A percentile compares a stretch with the other conserved stretches of the same genome.
Evolutionary conservation across 92 coral and sea anemone species (phyloP).

Genomic region (Isaurus tuberculatus): DNA sequence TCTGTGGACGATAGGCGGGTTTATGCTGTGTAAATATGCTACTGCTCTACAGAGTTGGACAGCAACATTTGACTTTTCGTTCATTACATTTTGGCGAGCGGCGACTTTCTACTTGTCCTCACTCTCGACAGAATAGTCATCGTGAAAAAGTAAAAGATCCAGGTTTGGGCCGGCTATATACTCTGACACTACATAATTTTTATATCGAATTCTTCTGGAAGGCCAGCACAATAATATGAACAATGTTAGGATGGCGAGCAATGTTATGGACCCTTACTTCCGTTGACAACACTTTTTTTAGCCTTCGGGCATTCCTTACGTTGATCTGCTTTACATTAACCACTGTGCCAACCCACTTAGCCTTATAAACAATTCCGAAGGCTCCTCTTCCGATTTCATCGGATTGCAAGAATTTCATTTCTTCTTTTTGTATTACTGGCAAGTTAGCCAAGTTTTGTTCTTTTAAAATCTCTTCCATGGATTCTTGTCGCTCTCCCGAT

Average conservation of each 20-base stretch:
- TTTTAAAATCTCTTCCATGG: neutral
- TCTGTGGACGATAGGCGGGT: neutral
- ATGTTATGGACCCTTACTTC: neutral
- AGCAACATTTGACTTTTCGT: neutral
- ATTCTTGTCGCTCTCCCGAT: neutral
- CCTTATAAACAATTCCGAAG: neutral
- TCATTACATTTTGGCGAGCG: neutral
- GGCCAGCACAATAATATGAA: neutral
- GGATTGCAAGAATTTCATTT: neutral
- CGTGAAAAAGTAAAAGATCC: conserved; percentile 1
- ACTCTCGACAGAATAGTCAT: neutral
- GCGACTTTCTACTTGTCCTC: conserved; percentile 7
- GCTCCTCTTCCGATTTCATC: conserved; percentile 6
- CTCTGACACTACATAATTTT: conserved; percentile 1
- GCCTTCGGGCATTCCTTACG: neutral
- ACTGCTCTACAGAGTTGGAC: neutral
- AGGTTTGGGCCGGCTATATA: conserved; percentile 6
- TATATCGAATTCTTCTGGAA: neutral
- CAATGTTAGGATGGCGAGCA: neutral
- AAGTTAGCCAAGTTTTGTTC: neutral
- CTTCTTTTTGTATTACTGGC: neutral
- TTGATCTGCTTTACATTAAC: neutral
- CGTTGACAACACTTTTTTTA: neutral
- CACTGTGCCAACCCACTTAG: neutral
- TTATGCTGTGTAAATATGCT: conserved; percentile 3